Evolutionary conservation across 2,113 vertebrate species (phyloP).

Genomic region (Ancistrus triradiatus): DNA sequence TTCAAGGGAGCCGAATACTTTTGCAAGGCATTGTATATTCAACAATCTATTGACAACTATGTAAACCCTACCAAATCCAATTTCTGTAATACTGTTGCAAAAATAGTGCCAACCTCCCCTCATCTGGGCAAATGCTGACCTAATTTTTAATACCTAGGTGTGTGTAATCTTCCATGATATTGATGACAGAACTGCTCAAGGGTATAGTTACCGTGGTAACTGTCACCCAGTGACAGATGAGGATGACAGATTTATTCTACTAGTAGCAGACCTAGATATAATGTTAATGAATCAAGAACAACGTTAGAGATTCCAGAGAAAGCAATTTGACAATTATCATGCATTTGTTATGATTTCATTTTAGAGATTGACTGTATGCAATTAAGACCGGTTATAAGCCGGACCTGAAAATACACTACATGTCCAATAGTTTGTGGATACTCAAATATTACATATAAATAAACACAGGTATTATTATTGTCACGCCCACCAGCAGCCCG

Average conservation of each 20-base stretch:
- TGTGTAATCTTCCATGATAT: conserved; percentile 1
- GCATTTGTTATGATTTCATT: not conserved
- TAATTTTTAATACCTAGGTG: conserved; percentile 3
- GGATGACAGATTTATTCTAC: not conserved
- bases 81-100: not conserved
- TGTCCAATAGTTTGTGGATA: too few relatives aligned
- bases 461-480: too few relatives aligned
- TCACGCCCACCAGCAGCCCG: too few relatives aligned
- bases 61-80: too few relatives aligned
- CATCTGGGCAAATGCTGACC: not conserved
- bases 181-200: not conserved
- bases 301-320: not conserved
- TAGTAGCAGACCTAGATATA: not conserved
- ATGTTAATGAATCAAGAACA: conserved; percentile 2
- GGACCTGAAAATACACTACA: too few relatives aligned
- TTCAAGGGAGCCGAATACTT: too few relatives aligned
- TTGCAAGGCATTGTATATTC: too few relatives aligned
- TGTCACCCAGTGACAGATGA: not conserved
- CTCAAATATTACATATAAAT: too few relatives aligned
- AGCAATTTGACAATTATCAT: not conserved
- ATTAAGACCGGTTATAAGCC: not conserved
- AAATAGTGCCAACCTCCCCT: not conserved
- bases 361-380: not conserved
- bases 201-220: not conserved
- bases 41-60: too few relatives aligned